Evolutionary conservation across 2,888 invertebrate genomes (phyloP), one percentile per base, ranked within the genome.

Genomic region (Drosophila macrospina): DNA sequence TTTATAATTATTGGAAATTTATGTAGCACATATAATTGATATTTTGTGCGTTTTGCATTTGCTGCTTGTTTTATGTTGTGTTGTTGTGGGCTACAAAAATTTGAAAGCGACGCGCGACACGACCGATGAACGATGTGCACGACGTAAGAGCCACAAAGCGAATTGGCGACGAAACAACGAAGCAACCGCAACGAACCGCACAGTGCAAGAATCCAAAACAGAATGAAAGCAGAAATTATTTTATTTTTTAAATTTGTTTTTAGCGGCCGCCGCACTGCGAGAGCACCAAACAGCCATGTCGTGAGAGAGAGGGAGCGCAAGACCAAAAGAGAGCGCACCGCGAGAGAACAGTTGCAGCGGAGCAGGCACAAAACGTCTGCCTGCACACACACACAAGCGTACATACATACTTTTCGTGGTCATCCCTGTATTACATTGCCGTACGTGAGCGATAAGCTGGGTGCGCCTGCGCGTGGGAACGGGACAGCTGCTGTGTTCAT

Each of bases 71-170:
- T 64, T 32, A 11, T 60, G 13, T 34, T 54, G 13, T 52, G n/a
- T 51, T 48, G 50, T 63, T 70, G 65, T 45, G 54, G 62, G 60
- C 72, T 72, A 72, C 73, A 64, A 73, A 41, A 44, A 69, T 65
- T 70, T 70, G 20, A 70, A 74, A 80, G 76, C 80, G 74, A 68
- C 80, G 77, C 75, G 77, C 73, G 75, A 70, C 75, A 82, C 87
- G 80, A 82, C 78, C 88, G 86, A 60, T 42, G 24, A 80, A 83
- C 89, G 89, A 90, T 89, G 89, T 86, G 89, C 71, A 90, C 89
- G 89, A 90, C 90, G 89, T 90, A 90, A 90, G 63, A 75, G 85
- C 90, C 90, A 90, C 86, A 89, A 81, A 88, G 86, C 80, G 84
- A 87, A 90, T 90, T 90, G 90, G 90, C 85, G 67, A 74, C 61